A percentile compares a stretch with the other conserved stretches of the same genome.
Evolutionary conservation across 2,113 vertebrate species (phyloP).

Genomic region (Mohoua ochrocephala): DNA sequence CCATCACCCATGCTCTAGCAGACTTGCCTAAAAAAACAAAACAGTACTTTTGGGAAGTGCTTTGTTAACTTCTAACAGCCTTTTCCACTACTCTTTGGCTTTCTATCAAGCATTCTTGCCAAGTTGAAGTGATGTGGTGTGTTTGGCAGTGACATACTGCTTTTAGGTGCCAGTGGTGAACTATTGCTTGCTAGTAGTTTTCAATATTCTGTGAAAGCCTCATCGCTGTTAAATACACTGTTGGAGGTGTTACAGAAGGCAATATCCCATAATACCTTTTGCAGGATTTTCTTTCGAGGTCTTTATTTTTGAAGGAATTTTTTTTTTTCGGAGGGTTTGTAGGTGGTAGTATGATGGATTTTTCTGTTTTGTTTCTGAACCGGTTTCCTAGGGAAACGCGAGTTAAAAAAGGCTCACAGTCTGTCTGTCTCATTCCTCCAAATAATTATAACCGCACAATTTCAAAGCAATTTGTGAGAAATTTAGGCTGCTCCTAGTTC

Average conservation of each 20-base stretch:
- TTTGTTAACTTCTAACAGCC: constrained; percentile 65
- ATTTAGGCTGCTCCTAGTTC: not conserved
- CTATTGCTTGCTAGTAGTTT: constrained; percentile 27
- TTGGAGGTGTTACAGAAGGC: not conserved
- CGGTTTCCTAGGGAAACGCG: constrained; percentile 28
- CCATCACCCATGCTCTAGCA: constrained; percentile 47
- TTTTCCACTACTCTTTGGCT: constrained; percentile 64
- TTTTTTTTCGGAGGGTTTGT: not conserved
- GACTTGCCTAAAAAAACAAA: constrained; percentile 61
- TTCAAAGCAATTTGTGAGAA: not conserved
- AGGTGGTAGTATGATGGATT: not conserved
- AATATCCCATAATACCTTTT: not conserved
- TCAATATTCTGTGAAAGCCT: constrained; percentile 19
- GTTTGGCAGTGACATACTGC: constrained; percentile 49
- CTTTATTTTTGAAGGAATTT: not conserved
- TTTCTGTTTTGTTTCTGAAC: constrained; percentile 39
- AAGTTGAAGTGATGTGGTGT: constrained; percentile 55
- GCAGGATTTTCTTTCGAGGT: not conserved
- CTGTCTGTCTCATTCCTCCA: constrained; percentile 18
- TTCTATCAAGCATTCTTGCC: constrained; percentile 33
- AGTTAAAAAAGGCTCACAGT: constrained; percentile 36
- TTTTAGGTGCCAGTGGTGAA: constrained; percentile 49
- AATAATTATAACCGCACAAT: not conserved
- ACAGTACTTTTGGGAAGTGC: constrained; percentile 63
- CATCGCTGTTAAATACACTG: not conserved